Base-by-base conservation (phyloP, 1,140 invertebrate species). In the Andrena cerasifolii region DNA sequence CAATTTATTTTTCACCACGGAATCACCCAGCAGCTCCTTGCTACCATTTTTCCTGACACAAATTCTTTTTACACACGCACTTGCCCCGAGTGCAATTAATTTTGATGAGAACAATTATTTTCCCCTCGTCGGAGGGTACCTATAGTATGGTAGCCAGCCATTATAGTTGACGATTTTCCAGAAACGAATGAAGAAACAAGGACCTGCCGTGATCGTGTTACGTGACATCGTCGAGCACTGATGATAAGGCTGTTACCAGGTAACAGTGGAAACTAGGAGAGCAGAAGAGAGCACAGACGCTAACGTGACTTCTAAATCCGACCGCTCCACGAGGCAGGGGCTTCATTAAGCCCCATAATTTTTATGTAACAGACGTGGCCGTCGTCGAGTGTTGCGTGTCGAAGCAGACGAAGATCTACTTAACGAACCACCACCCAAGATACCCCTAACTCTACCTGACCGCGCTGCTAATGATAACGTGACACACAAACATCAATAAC, bases 271-370 rank as follows among this genome's bases (percentile, higher is more conserved):
- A 45, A 58, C 36, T n/a, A n/a, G n/a, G n/a, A n/a, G n/a, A 49
- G 73, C 51, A 51, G 51, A 62, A 73, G 49, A 70, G 51, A 67
- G n/a, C n/a, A 8, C 56, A 78, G 36, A 62, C 26, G 43, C 47
- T 33, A 71, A 83, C 58, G 75, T 79, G 70, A 85, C 80, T 80
- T 74, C 40, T 61, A 79, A 83, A 89, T 84, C 71, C 80, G 10
- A 56, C 31, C 66, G 54, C 61, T 75, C n/a, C n/a, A 83, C 76
- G 33, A 47, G 28, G 16, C 21, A 70, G 70, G 76, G 90, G 87
- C 86, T 91, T 92, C 89, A 75, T 72, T 87, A 88, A 91, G 86
- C 88, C 79, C 72, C 82, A 16, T 16, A n/a, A 31, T 89, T 89
- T 91, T 91, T 86, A 90, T 86, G 84, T 90, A 91, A 91, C 49